These are phyloP conservation scores for Sogatella furcifera DNA, from an alignment of 1,140 invertebrate genomes.

Conservation along the genomic window DNA sequence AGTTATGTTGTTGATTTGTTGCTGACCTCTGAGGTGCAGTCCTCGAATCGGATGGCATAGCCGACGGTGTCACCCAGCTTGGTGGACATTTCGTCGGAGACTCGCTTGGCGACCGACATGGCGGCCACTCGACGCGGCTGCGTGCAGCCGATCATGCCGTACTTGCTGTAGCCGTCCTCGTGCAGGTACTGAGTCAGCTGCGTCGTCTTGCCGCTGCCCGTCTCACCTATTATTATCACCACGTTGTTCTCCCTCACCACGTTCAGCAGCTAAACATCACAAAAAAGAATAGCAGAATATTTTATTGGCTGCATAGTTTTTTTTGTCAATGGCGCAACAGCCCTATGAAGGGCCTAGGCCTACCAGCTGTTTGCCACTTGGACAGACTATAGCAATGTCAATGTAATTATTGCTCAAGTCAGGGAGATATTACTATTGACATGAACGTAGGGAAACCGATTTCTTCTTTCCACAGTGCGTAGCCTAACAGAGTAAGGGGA, in stretches of 20 bases:
- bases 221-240: conserved; percentile 92
- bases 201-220: conserved; percentile 97
- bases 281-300: too few relatives aligned
- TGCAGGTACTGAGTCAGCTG: conserved; percentile 98
- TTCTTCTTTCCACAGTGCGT: too few relatives aligned
- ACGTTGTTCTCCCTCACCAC: conserved; percentile 92
- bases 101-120: conserved; percentile 98
- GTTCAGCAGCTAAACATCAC: conserved; percentile 54
- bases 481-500: too few relatives aligned
- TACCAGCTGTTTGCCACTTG: too few relatives aligned
- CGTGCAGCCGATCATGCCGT: conserved; percentile 76
- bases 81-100: conserved; percentile 94
- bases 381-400: too few relatives aligned
- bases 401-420: too few relatives aligned
- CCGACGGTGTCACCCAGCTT: conserved; percentile 82
- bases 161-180: conserved; percentile 91
- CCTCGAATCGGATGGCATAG: conserved; percentile 99
- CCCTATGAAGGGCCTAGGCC: too few relatives aligned
- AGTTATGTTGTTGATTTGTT: not conserved
- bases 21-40: conserved; percentile 83
- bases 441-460: too few relatives aligned
- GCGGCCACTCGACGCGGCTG: conserved; percentile 91
- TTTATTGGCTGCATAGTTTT: too few relatives aligned
- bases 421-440: too few relatives aligned
- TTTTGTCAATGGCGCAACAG: too few relatives aligned